Percentiles rank a stretch among this genome's conserved stretches.
These are phyloP conservation scores for Sebastes minor DNA, from an alignment of 2,797 vertebrate genomes.

Conservation along the genomic window DNA sequence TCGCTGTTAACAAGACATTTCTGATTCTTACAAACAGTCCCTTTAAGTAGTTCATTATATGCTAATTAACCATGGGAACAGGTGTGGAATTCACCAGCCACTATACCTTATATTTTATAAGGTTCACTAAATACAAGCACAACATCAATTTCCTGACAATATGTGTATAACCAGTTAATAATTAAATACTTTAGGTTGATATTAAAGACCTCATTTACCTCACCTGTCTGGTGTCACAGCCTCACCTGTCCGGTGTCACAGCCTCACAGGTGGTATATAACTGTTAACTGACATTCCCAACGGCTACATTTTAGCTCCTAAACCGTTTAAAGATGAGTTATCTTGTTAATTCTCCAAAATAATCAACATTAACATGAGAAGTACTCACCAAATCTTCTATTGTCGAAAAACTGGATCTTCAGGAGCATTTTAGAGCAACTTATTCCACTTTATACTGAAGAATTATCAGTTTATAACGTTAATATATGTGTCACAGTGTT, in stretches of 20 bases:
- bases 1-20: too few relatives aligned
- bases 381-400: constrained; percentile 22
- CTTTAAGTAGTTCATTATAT: not conserved
- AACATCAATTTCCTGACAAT: too few relatives aligned
- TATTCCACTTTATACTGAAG: not conserved
- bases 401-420: not conserved
- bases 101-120: rapidly evolving
- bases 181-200: too few relatives aligned
- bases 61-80: not conserved
- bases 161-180: too few relatives aligned
- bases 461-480: not conserved
- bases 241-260: too few relatives aligned
- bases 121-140: too few relatives aligned
- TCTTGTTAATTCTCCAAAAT: not conserved
- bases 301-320: not conserved
- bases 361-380: not conserved
- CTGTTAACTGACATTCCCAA: too few relatives aligned
- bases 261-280: too few relatives aligned
- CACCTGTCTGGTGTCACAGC: too few relatives aligned
- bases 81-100: not conserved
- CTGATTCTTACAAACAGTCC: too few relatives aligned
- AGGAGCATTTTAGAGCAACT: rapidly evolving
- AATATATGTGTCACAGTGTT: not conserved
- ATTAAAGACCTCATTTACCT: too few relatives aligned
- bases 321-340: not conserved